Evolutionary conservation across 2,113 vertebrate species (phyloP).

Genomic region (Entelurus aequoreus): DNA sequence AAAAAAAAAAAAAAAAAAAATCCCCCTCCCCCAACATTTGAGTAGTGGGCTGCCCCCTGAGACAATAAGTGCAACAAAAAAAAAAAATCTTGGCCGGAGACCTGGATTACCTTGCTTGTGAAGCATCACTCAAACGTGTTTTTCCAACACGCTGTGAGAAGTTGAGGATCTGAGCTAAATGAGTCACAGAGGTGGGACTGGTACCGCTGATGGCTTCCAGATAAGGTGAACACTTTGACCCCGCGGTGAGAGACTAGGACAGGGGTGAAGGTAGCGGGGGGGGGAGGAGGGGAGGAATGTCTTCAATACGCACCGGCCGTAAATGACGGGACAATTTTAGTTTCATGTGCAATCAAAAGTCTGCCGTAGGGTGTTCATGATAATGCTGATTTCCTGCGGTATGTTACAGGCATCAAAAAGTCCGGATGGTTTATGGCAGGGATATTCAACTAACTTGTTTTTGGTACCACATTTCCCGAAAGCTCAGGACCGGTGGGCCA

Average conservation of each 20-base stretch:
- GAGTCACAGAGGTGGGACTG: slow-evolving; percentile 65
- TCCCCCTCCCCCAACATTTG: slow-evolving; percentile 45
- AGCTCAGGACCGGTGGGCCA: no score
- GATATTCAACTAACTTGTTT: no score
- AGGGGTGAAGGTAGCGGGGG: slow-evolving; percentile 21
- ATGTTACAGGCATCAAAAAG: no score
- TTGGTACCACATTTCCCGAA: no score
- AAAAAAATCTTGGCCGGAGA: slow-evolving; percentile 55
- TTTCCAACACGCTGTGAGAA: slow-evolving; percentile 2
- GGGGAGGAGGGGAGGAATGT: slow-evolving; percentile 31
- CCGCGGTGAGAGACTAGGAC: slow-evolving; percentile 45
- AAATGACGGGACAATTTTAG: slow-evolving; percentile 33
- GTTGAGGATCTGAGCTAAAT: slow-evolving; percentile 49
- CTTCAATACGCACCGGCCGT: slow-evolving; percentile 31
- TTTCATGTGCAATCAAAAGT: slow-evolving; percentile 35
- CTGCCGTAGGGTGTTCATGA: slow-evolving; percentile 16
- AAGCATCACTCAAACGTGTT: slow-evolving; percentile 47
- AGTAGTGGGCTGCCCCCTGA: slow-evolving; percentile 39
- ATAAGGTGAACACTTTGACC: slow-evolving; percentile 72
- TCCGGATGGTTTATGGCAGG: no score
- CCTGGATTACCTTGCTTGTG: slow-evolving; percentile 52
- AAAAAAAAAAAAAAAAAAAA: slow-evolving; percentile 33
- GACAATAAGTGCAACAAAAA: slow-evolving; percentile 53
- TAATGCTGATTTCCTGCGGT: slow-evolving; percentile 18
- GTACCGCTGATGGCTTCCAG: slow-evolving; percentile 68